Conservation (phyloP, 1,140 invertebrate genomes). For the Drosophila fuyamai region DNA sequence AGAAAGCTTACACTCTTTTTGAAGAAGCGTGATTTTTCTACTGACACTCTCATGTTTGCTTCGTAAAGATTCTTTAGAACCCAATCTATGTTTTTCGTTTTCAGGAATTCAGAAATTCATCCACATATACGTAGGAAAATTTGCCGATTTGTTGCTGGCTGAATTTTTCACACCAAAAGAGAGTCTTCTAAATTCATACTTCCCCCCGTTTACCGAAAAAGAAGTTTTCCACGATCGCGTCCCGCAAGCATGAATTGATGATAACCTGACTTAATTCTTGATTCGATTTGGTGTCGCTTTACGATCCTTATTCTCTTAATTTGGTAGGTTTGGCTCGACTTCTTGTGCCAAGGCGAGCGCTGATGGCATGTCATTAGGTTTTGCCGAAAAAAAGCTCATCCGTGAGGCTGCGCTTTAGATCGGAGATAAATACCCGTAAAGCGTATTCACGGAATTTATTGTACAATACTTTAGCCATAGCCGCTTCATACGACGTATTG, state of each 20-base stretch:
- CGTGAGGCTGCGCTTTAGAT: too few relatives aligned
- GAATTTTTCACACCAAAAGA: neutral
- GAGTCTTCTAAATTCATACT: neutral
- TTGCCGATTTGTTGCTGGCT: neutral
- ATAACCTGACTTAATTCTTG: neutral
- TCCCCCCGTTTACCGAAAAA: neutral
- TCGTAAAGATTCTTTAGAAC: neutral
- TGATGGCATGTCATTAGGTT: neutral
- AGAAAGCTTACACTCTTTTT: neutral
- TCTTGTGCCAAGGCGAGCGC: neutral
- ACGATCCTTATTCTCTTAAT: too few relatives aligned
- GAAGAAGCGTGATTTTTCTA: neutral
- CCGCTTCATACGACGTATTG: too few relatives aligned
- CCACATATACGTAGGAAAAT: too few relatives aligned
- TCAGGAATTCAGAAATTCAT: too few relatives aligned
- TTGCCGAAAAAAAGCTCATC: too few relatives aligned
- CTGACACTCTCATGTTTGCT: too few relatives aligned
- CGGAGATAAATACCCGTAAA: too few relatives aligned
- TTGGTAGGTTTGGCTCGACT: neutral
- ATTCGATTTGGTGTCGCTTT: too few relatives aligned
- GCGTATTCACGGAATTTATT: too few relatives aligned
- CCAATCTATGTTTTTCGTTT: neutral
- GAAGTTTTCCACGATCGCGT: neutral
- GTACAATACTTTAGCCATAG: too few relatives aligned
- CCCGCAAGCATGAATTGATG: neutral